phyloP scores from a whole-genome alignment of 2,888 invertebrate species.

The Nesidiocoris tenuis region DNA sequence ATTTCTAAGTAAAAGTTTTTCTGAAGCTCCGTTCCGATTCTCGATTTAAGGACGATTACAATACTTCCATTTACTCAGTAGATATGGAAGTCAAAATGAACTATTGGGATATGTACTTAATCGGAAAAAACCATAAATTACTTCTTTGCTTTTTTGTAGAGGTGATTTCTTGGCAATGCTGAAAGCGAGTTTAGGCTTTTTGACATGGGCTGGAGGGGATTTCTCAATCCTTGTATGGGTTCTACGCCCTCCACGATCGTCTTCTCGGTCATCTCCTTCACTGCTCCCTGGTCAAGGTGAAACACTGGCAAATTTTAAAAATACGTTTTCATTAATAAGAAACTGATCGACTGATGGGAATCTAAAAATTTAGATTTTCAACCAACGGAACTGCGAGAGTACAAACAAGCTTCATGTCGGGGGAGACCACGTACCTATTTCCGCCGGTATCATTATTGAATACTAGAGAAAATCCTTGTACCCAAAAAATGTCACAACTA shows the following conservation, averaged over 20 bases:
- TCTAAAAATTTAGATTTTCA: not conserved
- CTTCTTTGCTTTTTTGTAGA: slow-evolving; percentile 47
- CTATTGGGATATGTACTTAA: no score
- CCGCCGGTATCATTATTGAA: no score
- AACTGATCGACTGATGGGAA: not conserved
- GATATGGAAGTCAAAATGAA: no score
- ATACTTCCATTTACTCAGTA: no score
- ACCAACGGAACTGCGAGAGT: not conserved
- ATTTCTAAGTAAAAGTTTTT: no score
- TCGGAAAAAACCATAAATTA: no score
- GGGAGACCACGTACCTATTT: no score
- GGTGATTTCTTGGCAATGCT: slow-evolving; percentile 46
- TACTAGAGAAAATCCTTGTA: no score
- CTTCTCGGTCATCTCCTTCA: slow-evolving; percentile 21
- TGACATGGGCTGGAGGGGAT: not conserved
- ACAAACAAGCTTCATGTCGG: not conserved
- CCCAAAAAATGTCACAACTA: no score
- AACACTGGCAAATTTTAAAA: slow-evolving; percentile 70
- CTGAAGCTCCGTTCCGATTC: no score
- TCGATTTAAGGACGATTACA: no score
- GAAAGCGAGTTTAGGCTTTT: slow-evolving; percentile 48
- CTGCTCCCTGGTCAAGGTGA: slow-evolving; percentile 68
- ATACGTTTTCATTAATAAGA: slow-evolving; percentile 28
- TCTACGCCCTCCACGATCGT: not conserved
- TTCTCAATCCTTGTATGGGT: not conserved